phyloP scores from a whole-genome alignment of 2,113 vertebrate species.

The Lophochroa leadbeateri region DNA sequence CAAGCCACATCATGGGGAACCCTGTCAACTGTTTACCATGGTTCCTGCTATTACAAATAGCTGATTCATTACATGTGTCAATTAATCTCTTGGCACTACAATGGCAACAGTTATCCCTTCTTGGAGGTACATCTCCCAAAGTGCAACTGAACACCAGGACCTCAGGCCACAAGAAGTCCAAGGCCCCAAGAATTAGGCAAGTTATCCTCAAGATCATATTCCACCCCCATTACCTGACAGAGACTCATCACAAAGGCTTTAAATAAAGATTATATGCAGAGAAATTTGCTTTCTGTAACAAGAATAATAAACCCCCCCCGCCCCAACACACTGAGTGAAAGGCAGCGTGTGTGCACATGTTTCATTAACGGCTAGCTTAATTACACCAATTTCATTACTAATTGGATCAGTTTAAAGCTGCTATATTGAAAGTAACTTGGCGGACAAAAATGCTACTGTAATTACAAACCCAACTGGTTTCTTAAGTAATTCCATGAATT shows the following conservation, averaged over 20 bases:
- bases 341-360: background rate
- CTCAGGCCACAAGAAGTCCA: background rate
- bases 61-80: background rate
- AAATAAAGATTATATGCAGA: background rate
- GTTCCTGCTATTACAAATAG: background rate
- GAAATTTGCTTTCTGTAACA: background rate
- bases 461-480: conserved; percentile 27
- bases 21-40: background rate
- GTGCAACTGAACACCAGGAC: rapidly evolving
- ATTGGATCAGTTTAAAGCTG: conserved; percentile 58
- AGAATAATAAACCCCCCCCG: background rate
- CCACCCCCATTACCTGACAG: background rate
- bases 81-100: background rate
- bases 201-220: background rate
- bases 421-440: conserved; percentile 2
- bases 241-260: background rate
- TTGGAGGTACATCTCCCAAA: background rate
- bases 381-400: conserved; percentile 26
- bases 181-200: background rate
- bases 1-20: background rate
- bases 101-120: background rate
- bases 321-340: background rate
- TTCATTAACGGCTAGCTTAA: conserved; percentile 23
- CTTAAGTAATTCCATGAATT: conserved; percentile 5
- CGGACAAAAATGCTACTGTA: background rate